Evolutionary conservation across 2,797 vertebrate species (phyloP).

Genomic region (Xenopus petersii): DNA sequence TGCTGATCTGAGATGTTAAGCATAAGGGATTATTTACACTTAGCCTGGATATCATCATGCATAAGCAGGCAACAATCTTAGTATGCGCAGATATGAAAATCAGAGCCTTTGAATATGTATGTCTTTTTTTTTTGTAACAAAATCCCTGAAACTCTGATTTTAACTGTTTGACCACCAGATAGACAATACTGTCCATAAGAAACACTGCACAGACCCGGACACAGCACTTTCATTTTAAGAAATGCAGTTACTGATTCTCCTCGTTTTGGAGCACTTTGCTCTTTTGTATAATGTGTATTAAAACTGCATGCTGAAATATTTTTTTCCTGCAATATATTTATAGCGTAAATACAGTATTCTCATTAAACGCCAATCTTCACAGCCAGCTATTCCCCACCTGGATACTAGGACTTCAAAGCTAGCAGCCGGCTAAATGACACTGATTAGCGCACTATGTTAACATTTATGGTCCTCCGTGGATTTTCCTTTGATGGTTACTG

Average conservation of each 20-base stretch:
- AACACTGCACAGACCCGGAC: too few species aligned
- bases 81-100: slow-evolving; percentile 17
- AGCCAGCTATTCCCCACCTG: slow-evolving; percentile 47
- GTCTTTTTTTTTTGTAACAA: neutral
- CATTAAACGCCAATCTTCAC: slow-evolving; percentile 35
- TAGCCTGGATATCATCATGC: slow-evolving; percentile 35
- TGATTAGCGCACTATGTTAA: slow-evolving; percentile 46
- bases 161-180: neutral
- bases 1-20: slow-evolving; percentile 3
- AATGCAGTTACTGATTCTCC: too few species aligned
- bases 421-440: slow-evolving; percentile 34
- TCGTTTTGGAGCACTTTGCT: neutral
- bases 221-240: too few species aligned
- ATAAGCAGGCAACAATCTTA: slow-evolving; percentile 18
- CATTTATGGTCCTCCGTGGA: slow-evolving; percentile 46
- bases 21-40: slow-evolving; percentile 40
- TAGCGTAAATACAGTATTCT: slow-evolving; percentile 46
- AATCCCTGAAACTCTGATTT: neutral
- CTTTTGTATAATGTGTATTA: neutral
- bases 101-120: slow-evolving; percentile 27
- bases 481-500: slow-evolving; percentile 25
- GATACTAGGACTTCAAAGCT: slow-evolving; percentile 37
- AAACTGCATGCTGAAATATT: neutral
- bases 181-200: too few species aligned
- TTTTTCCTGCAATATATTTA: slow-evolving; percentile 42